These are phyloP conservation scores for Acrobasis consociella DNA, from an alignment of 2,888 invertebrate genomes.

Conservation along the genomic window DNA sequence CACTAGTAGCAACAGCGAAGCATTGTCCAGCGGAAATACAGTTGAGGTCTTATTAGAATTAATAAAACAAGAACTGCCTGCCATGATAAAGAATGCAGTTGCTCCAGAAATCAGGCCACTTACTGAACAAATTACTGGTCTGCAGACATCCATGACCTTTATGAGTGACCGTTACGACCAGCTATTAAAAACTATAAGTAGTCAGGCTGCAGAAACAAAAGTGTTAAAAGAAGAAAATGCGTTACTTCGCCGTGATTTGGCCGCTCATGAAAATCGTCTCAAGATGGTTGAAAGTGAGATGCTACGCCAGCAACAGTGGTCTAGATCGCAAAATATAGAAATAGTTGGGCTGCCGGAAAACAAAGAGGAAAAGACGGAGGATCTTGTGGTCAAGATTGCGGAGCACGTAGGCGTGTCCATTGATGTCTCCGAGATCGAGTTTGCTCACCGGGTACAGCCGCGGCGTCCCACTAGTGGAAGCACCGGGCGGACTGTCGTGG, in stretches of 20 bases:
- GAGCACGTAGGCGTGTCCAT: not conserved
- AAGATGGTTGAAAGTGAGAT: constrained; percentile 7
- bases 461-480: not conserved
- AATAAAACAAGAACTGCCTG: not conserved
- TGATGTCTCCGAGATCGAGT: not conserved
- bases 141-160: not conserved
- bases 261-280: not conserved
- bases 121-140: not conserved
- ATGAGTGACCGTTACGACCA: constrained; percentile 3
- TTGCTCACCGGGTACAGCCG: constrained; percentile 20
- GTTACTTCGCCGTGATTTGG: not conserved
- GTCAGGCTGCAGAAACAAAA: not conserved
- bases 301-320: constrained; percentile 19
- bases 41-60: not conserved
- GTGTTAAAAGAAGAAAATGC: not conserved
- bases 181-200: not conserved
- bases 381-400: not conserved
- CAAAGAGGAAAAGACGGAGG: constrained; percentile 11
- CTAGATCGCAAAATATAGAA: constrained; percentile 21
- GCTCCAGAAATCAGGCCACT: not conserved
- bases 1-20: not conserved
- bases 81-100: not conserved
- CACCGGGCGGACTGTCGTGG: constrained; percentile 2
- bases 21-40: not conserved
- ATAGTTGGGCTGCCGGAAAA: constrained; percentile 24